A percentile compares a stretch with the other conserved stretches of the same genome.
Conservation (phyloP, 30 jellyfish, hydroid and myxozoan species). For the Aurelia coerulea region DNA sequence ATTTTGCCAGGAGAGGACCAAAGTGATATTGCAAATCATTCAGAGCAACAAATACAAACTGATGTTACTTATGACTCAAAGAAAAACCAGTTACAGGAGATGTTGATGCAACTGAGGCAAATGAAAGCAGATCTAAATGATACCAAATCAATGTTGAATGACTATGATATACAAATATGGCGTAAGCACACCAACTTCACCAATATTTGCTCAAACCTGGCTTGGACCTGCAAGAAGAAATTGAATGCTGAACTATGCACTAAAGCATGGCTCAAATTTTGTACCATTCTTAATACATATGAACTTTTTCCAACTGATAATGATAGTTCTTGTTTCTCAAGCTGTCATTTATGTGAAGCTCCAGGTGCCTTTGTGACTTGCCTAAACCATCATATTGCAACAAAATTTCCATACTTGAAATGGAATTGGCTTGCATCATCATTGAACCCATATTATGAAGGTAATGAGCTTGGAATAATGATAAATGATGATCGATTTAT, state of each 20-base stretch:
- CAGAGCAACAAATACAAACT: background rate
- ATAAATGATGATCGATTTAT: conserved; percentile 88
- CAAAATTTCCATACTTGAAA: conserved; percentile 31
- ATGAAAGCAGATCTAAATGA: conserved; percentile 73
- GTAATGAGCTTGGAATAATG: conserved; percentile 79
- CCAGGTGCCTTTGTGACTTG: conserved; percentile 99
- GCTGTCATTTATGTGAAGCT: conserved; percentile 97
- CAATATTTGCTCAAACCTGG: conserved; percentile 65
- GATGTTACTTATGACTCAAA: background rate
- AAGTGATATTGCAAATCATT: background rate
- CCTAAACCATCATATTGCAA: conserved; percentile 81
- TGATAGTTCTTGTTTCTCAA: background rate
- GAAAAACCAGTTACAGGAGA: background rate
- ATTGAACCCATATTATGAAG: conserved; percentile 95
- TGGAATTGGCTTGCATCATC: conserved; percentile 94
- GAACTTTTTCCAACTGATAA: conserved; percentile 41
- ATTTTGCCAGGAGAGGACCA: background rate
- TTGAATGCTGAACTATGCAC: conserved; percentile 94
- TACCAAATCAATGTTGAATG: conserved; percentile 78
- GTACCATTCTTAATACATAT: conserved; percentile 71
- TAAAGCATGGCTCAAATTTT: conserved; percentile 98
- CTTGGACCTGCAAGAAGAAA: conserved; percentile 30
- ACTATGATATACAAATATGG: conserved; percentile 83
- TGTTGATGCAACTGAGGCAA: background rate
- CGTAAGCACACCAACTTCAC: conserved; percentile 77